Evolutionary conservation across 2,797 vertebrate genomes (phyloP).

Genomic region (Darevskia mixta): DNA sequence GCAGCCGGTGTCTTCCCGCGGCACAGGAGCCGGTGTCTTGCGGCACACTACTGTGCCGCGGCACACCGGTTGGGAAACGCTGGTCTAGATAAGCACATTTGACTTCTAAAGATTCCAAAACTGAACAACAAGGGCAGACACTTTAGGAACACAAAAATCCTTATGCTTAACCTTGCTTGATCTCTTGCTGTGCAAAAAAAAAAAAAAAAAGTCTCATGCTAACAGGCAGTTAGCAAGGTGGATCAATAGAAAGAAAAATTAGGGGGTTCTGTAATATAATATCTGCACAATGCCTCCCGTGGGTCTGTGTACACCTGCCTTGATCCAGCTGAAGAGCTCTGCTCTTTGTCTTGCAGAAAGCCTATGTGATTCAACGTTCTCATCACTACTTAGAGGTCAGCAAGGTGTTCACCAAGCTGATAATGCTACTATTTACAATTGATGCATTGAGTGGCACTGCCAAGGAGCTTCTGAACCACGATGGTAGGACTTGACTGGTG

Average conservation of each 20-base stretch:
- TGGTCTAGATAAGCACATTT: background rate
- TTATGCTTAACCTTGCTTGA: background rate
- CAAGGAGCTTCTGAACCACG: too few species aligned
- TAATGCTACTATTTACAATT: background rate
- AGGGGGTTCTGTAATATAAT: background rate
- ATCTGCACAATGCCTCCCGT: background rate
- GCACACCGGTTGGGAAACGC: too few species aligned
- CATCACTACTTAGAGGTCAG: background rate
- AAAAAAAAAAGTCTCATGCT: background rate
- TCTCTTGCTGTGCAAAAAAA: constrained; percentile 13
- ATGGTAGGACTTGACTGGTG: too few species aligned
- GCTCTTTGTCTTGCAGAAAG: background rate
- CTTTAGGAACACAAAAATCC: background rate
- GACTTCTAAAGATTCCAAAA: constrained; percentile 21
- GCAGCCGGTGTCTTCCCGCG: too few species aligned
- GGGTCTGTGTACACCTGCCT: background rate
- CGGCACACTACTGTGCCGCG: too few species aligned
- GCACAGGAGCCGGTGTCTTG: too few species aligned
- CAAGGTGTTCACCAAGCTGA: background rate
- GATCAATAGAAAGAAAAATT: constrained; percentile 4
- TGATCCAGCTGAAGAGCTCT: background rate
- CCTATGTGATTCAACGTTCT: background rate
- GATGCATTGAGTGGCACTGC: too few species aligned
- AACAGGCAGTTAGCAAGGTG: background rate
- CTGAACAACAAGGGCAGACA: background rate